Base-by-base conservation (phyloP, 35 echinoderm and acorn worm species). In the Lytechinus variegatus region DNA sequence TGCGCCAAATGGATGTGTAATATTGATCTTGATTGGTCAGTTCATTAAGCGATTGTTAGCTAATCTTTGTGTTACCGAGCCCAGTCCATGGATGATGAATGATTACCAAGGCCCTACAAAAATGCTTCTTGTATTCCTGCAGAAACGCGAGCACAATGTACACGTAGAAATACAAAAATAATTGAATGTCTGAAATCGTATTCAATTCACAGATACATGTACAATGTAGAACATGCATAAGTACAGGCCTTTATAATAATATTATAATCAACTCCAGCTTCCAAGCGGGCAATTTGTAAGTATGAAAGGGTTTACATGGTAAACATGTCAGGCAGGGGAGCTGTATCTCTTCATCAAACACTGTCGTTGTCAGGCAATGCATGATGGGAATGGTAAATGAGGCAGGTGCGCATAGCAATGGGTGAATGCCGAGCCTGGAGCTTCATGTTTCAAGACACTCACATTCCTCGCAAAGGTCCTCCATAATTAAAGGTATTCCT, bases 381-480 rank as follows among this genome's bases (percentile, higher is more conserved):
- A 79, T 79, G 66, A 79, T n/a, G 66, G 66, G 66, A 79, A 79
- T 79, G 14, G 66, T 79, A 79, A 21, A 79, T 79, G 66, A 79
- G 66, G 19, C 66, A 79, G 66, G 66, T 79, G 66, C 66, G n/a
- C 66, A 79, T 79, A 79, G 66, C 66, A 5, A 71, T 71, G 61
- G 61, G n/a, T 79, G 66, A 24, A 79, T 79, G 66, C 19, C 66
- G 66, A 79, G 66, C 66, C n/a, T 24, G 5, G 56, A 58, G 56
- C 56, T 2, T 9, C 19, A 24, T 24, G 16, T 79, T 16, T 4
- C 14, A 24, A 3, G 66, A 79, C 66, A 79, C 19, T 79, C 66
- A n/a, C 66, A 79, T 79, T 79, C 66, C 14, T 24, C 16, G 7
- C 21, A 79, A 24, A 79, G 66, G 66, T 79, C 21, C 66, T 79